A percentile compares a stretch with the other conserved stretches of the same genome.
Conservation (phyloP, 2,113 vertebrate species). For the Ranitomeya variabilis region DNA sequence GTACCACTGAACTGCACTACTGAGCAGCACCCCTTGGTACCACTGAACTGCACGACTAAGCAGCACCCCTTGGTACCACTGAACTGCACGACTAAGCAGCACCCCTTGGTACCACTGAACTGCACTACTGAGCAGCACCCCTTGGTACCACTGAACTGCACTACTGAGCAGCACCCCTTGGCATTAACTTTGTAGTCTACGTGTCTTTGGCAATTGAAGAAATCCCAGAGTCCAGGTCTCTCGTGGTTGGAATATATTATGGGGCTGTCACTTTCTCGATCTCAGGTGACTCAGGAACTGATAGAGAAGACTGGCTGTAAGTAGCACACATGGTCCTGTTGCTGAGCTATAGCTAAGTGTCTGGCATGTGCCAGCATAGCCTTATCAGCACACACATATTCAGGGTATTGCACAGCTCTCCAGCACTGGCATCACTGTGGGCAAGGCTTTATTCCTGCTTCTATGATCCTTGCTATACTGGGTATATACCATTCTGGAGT, state of each 20-base stretch:
- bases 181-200: neutral
- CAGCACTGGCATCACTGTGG: neutral
- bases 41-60: too few relatives aligned
- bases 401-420: neutral
- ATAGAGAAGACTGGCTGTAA: conserved; percentile 52
- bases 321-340: conserved; percentile 9
- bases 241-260: neutral
- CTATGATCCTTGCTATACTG: neutral
- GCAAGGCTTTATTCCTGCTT: neutral
- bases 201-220: neutral
- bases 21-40: too few relatives aligned
- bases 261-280: conserved; percentile 37
- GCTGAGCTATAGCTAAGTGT: neutral
- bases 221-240: too few relatives aligned
- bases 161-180: neutral
- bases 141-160: neutral
- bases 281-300: conserved; percentile 11
- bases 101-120: too few relatives aligned
- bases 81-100: too few relatives aligned
- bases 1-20: too few relatives aligned
- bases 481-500: neutral
- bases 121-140: neutral
- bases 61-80: too few relatives aligned
- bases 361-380: neutral
- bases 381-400: neutral